Evolutionary conservation across 92 coral and sea anemone species (phyloP), one percentile per base, ranked within the genome.

Genomic region (Isaurus tuberculatus): DNA sequence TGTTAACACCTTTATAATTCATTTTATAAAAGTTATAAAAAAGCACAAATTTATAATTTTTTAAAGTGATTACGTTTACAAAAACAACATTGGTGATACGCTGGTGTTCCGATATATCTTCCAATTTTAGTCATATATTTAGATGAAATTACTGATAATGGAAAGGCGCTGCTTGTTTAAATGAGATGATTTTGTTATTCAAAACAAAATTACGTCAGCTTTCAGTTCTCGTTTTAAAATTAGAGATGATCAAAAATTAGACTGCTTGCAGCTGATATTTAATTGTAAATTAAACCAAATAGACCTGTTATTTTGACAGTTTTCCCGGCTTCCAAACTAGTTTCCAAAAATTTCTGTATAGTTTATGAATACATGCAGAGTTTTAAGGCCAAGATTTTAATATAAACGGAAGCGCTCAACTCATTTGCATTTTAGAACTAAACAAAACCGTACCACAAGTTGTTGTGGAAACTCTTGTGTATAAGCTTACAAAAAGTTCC

Each of bases 401-500:
- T 34, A 58, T 58, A 33, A 26, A 28, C 81, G 51, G 58, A 77
- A 22, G n/a, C 82, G 25, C 22, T 8, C 63, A 55, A 55, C 70
- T 77, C 70, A 77, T 77, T 77, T 20, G 70, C 82, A 60, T 77
- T 34, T 33, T 77, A 16, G 70, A 77, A 34, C 34, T 77, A 77
- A 77, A 77, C 40, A 77, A 37, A 77, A 77, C 57, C 43, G 33
- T 13, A 27, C 70, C 33, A 25, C 82, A 36, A 60, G 32, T 22
- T 8, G 14, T 42, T 14, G 65, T 30, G 73, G 27, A 22, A 51
- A 75, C 51, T 75, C 81, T 57, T 55, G 22, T 19, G 8, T 19
- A 22, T 4, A 55, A 22, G 23, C 8, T 49, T 49, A 29, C 15
- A 72, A 51, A 51, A 51, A 60, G 82, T 60, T 77, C 70, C 82